phyloP scores from a whole-genome alignment of 2,797 vertebrate genomes.

The Melanogrammus aeglefinus region DNA sequence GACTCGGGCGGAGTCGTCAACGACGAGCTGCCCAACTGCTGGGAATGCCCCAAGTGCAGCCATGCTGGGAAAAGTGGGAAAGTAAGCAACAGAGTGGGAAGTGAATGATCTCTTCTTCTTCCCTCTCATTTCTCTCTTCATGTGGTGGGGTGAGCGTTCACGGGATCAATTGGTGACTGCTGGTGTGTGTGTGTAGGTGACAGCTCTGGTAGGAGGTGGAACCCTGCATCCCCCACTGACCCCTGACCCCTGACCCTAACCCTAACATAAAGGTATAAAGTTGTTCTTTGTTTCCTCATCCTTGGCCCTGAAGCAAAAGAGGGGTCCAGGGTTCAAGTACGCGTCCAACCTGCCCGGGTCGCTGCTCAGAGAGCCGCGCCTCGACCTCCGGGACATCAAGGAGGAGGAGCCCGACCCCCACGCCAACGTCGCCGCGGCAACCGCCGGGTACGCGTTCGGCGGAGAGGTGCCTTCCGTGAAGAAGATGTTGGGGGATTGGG shows the following conservation, averaged over 20 bases:
- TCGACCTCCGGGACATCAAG: conserved; percentile 83
- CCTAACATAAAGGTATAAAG: conserved; percentile 82
- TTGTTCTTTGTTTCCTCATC: conserved; percentile 54
- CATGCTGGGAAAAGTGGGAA: conserved; percentile 96
- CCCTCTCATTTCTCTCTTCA: too few species aligned
- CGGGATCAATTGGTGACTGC: too few species aligned
- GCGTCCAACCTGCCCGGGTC: conserved; percentile 96
- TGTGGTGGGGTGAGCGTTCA: too few species aligned
- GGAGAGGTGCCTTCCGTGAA: conserved; percentile 41
- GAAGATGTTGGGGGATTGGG: conserved; percentile 68
- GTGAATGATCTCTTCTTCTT: neutral
- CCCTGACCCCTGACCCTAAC: neutral
- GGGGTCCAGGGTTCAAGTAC: conserved; percentile 97
- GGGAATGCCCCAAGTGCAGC: conserved; percentile 98
- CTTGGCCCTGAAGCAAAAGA: conserved; percentile 98
- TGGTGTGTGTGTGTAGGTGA: too few species aligned
- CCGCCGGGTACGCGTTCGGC: too few species aligned
- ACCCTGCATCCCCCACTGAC: too few species aligned
- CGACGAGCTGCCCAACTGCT: conserved; percentile 97
- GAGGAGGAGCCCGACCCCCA: conserved; percentile 77
- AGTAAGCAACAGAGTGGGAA: conserved; percentile 82
- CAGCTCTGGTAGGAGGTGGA: too few species aligned
- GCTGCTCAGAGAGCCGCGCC: conserved; percentile 87
- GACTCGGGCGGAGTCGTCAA: conserved; percentile 93
- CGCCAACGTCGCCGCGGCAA: neutral